phyloP scores from a whole-genome alignment of 2,797 vertebrate species.

The Danio jaintianensis region DNA sequence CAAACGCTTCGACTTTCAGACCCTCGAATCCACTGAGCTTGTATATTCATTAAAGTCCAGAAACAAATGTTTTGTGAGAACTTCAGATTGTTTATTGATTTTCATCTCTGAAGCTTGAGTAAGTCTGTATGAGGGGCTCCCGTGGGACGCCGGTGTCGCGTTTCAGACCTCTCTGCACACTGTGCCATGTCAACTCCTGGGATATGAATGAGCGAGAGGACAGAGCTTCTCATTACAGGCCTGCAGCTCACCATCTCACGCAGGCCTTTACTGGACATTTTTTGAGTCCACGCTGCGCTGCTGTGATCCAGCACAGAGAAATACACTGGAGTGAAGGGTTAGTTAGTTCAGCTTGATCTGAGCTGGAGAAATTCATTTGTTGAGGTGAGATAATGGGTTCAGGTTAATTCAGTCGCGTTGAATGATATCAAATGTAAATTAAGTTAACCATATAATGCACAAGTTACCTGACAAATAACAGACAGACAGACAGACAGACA shows the following conservation, averaged over 20 bases:
- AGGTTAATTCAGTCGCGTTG: not conserved
- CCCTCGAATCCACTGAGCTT: conserved; percentile 89
- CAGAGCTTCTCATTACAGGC: conserved; percentile 44
- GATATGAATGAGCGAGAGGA: conserved; percentile 49
- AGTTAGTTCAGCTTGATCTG: not conserved
- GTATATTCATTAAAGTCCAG: conserved; percentile 97
- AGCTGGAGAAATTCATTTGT: not conserved
- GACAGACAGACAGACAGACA: no score
- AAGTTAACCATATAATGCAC: no score
- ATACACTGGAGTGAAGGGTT: not conserved
- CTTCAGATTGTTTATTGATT: conserved; percentile 99
- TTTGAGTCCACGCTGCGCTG: conserved; percentile 10
- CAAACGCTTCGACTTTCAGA: conserved; percentile 83
- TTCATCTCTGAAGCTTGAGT: conserved; percentile 98
- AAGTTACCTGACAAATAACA: no score
- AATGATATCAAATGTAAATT: not conserved
- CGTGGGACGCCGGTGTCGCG: conserved; percentile 76
- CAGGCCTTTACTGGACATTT: conserved; percentile 25
- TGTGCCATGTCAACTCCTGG: conserved; percentile 61
- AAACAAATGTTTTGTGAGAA: conserved; percentile 96
- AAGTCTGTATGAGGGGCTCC: conserved; percentile 90
- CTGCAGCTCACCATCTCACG: conserved; percentile 49
- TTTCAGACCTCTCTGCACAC: conserved; percentile 75
- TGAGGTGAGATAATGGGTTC: not conserved
- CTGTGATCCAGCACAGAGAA: not conserved